Conservation (phyloP, 2,113 vertebrate genomes). For the Sebastes fasciatus region DNA sequence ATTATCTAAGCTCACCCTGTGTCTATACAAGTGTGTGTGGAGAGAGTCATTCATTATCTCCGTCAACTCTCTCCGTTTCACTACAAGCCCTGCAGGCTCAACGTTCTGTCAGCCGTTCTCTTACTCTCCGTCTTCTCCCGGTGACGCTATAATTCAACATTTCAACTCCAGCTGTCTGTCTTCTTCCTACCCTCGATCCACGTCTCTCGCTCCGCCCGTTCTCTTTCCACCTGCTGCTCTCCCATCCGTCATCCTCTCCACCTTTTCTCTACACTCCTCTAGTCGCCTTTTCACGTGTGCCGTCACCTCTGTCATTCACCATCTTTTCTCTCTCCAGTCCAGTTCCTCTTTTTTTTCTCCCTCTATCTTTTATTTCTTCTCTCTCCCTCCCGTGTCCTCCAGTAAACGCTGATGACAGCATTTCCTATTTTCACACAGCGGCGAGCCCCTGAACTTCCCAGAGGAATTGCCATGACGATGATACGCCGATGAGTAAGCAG, state of each 20-base stretch:
- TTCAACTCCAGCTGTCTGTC: constrained; percentile 56
- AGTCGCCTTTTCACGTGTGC: constrained; percentile 13
- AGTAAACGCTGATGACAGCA: constrained; percentile 72
- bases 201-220: constrained; percentile 20
- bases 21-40: constrained; percentile 4
- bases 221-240: constrained; percentile 41
- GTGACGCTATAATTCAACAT: constrained; percentile 63
- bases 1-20: constrained; percentile 60
- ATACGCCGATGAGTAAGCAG: constrained; percentile 70
- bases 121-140: constrained; percentile 38
- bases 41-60: constrained; percentile 60
- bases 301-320: constrained; percentile 39
- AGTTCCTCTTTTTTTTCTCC: constrained; percentile 5
- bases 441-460: constrained; percentile 50
- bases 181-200: constrained; percentile 15
- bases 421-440: constrained; percentile 58
- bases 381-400: constrained; percentile 20
- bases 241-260: constrained; percentile 51
- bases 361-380: neutral
- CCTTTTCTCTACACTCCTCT: constrained; percentile 17
- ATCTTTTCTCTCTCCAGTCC: neutral
- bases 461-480: constrained; percentile 55
- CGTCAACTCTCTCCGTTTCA: constrained; percentile 38
- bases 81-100: constrained; percentile 33
- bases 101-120: constrained; percentile 30